Evolutionary conservation across 2,113 vertebrate species (phyloP), one percentile per base, ranked within the genome.

Genomic region (Gavialis gangeticus): DNA sequence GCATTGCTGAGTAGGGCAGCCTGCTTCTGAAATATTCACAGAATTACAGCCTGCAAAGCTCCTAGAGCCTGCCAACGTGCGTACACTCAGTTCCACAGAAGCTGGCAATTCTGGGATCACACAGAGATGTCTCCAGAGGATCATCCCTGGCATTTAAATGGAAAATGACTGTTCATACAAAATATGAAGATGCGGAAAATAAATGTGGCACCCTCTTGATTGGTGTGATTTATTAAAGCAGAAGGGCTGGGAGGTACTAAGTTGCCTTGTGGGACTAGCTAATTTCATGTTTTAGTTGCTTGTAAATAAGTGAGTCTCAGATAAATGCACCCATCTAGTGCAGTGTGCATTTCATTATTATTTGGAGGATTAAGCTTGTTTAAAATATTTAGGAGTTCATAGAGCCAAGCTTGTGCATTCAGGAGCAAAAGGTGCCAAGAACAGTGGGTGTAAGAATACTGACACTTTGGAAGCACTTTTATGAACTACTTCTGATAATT

Each of bases 161-260:
- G 88, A 87, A 95, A 95, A 88, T 11, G 60, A 92, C 87, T 94
- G 82, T 91, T 96, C 95, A 82, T 93, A 84, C 27, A 85, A 81
- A 96, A 95, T 95, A 91, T 96, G 84, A 97, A 93, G 94, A 96
- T 94, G 94, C 94, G 92, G 96, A 98, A 97, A 97, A 91, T 95
- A 96, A 98, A 96, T 71, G 93, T 92, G 94, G 87, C 94, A 86
- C 91, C 88, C 90, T 91, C 71, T 95, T 95, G 91, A 96, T 95
- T 56, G 63, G 85, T 13, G 79, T 97, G 94, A 97, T 97, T 98
- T 98, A 97, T 95, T 95, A 84, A 75, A 92, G 75, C 64, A 88
- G 80, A 92, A 60, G 91, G 87, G 67, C 73, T 93, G 88, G 91
- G 84, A 93, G 97, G 87, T 58, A 90, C 90, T 91, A 91, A 97